Conservation (phyloP, 2,113 vertebrate species). For the Tachysurus fulvidraco region DNA sequence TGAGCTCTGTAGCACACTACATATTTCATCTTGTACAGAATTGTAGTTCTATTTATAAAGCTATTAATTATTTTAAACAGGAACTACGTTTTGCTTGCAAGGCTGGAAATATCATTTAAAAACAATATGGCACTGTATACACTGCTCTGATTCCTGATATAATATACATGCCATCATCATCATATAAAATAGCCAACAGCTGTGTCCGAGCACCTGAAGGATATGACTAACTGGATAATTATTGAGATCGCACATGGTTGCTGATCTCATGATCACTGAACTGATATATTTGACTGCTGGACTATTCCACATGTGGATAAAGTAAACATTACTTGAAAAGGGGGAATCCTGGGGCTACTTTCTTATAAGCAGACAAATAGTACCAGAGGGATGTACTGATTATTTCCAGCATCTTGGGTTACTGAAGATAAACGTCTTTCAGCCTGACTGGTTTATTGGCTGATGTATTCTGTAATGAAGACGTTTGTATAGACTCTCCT, state of each 20-base stretch:
- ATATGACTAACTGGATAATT: constrained; percentile 14
- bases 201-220: background rate
- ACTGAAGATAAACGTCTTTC: background rate
- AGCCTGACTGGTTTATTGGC: background rate
- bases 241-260: background rate
- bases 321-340: constrained; percentile 6
- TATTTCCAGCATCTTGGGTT: background rate
- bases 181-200: constrained; percentile 17
- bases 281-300: background rate
- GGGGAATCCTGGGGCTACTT: background rate
- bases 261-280: background rate
- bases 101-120: background rate
- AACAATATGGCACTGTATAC: background rate
- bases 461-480: background rate
- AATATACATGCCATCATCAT: background rate
- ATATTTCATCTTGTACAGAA: background rate
- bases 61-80: background rate
- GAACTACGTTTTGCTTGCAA: background rate
- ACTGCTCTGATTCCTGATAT: constrained; percentile 22
- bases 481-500: background rate
- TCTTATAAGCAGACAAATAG: constrained; percentile 16
- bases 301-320: background rate
- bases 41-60: background rate
- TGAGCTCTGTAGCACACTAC: background rate
- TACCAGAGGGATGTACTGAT: background rate